These are phyloP conservation scores for Calephelis perditalis DNA, from an alignment of 2,888 invertebrate species.

Conservation along the genomic window DNA sequence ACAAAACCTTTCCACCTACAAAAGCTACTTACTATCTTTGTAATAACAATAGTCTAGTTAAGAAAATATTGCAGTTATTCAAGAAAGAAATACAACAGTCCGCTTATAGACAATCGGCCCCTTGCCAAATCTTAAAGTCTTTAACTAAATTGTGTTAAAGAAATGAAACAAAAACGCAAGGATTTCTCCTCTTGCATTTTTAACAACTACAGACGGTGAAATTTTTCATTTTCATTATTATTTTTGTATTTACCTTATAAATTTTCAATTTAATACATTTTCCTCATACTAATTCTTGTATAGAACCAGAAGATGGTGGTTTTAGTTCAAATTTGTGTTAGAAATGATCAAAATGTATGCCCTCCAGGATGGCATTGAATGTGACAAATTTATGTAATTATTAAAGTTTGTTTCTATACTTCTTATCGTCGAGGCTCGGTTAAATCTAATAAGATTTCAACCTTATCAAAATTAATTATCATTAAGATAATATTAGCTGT, in stretches of 20 bases:
- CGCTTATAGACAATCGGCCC: slow-evolving; percentile 32
- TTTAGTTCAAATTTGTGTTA: too few relatives aligned
- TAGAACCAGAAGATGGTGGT: too few relatives aligned
- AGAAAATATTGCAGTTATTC: slow-evolving; percentile 13
- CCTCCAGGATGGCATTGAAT: too few relatives aligned
- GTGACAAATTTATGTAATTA: too few relatives aligned
- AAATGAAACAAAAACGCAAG: slow-evolving; percentile 34
- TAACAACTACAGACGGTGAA: slow-evolving; percentile 23
- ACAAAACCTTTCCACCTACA: neutral
- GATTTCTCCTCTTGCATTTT: slow-evolving; percentile 29
- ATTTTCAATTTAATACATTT: too few relatives aligned
- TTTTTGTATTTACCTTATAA: neutral
- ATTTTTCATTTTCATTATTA: slow-evolving; percentile 15
- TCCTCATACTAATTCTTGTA: too few relatives aligned
- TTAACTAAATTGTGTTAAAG: slow-evolving; percentile 35
- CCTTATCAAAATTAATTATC: too few relatives aligned
- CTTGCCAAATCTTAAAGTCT: slow-evolving; percentile 36
- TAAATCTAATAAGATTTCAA: too few relatives aligned
- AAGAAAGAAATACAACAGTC: slow-evolving; percentile 26
- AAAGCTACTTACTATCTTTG: neutral
- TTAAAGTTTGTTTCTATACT: too few relatives aligned
- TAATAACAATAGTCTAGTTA: neutral
- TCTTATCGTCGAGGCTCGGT: too few relatives aligned
- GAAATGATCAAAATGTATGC: too few relatives aligned
- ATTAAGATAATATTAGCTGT: too few relatives aligned